Evolutionary conservation across 2,888 invertebrate genomes (phyloP), one percentile per base, ranked within the genome.

Genomic region (Euplexia lucipara): DNA sequence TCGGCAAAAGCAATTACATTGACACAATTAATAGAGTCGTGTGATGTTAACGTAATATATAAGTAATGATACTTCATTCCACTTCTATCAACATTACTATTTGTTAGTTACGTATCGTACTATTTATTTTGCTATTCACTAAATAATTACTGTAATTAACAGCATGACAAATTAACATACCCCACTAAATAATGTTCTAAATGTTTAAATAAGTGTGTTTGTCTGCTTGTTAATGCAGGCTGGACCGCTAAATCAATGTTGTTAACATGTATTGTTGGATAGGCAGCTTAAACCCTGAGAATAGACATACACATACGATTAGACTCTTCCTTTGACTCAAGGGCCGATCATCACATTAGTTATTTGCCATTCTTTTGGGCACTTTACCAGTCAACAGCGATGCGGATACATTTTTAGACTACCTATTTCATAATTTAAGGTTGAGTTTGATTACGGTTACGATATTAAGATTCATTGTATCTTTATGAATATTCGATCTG

Each of bases 21-120:
- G 3, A 26, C 4, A 69, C 53, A 68, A 56, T n/a, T n/a, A 65
- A 75, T 54, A 62, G 58, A 56, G 48, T 58, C 45, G 48, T 52
- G 48, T 69, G 68, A 69, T 61, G 52, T 44, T 18, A 47, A 63
- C 54, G 41, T 68, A 56, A n/a, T n/a, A n/a, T n/a, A n/a, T n/a
- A n/a, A n/a, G n/a, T 68, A 79, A 78, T 70, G 71, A 58, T 37
- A 47, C 47, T 39, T 41, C 56, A 63, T 37, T 45, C 47, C 16
- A 58, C 45, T 54, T 49, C 49, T 67, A 30, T 57, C 44, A 62
- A 70, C 63, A 60, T 57, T 35, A 57, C 59, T 65, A 57, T 63
- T 69, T 73, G 18, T 54, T 44, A 42, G 35, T 42, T 47, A 56
- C 16, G 35, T 10, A 49, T 22, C 3, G 34, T 30, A 39, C 12